Evolutionary conservation across 2,888 invertebrate species (phyloP).

Genomic region (Pocota personata): DNA sequence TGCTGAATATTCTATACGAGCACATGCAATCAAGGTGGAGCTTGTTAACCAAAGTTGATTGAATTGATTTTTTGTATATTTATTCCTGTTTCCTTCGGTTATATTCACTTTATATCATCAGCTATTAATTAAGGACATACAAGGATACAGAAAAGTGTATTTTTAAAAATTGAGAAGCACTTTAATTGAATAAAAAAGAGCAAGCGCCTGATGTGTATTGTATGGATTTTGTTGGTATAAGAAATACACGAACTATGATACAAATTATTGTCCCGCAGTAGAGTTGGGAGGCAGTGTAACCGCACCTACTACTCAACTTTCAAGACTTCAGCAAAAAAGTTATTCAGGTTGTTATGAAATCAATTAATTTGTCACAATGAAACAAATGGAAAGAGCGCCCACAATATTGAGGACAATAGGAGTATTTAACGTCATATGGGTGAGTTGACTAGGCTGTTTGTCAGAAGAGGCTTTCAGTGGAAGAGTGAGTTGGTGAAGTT

Average conservation of each 20-base stretch:
- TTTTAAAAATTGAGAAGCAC: slow-evolving; percentile 12
- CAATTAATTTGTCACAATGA: slow-evolving; percentile 34
- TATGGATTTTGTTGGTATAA: too few relatives aligned
- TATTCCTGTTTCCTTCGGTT: background rate
- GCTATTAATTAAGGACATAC: slow-evolving; percentile 45
- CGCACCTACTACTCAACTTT: too few relatives aligned
- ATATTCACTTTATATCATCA: slow-evolving; percentile 8
- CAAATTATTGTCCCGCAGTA: slow-evolving; percentile 66
- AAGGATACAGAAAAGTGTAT: background rate
- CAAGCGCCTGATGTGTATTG: background rate
- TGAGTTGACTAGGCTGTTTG: too few relatives aligned
- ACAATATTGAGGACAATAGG: background rate
- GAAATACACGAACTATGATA: too few relatives aligned
- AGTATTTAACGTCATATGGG: background rate
- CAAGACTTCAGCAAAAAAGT: too few relatives aligned
- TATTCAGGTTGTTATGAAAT: slow-evolving; percentile 31
- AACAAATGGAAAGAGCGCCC: background rate
- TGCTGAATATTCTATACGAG: background rate
- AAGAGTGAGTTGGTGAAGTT: background rate
- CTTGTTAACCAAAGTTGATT: slow-evolving; percentile 53
- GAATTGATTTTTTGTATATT: slow-evolving; percentile 35
- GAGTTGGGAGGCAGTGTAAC: too few relatives aligned
- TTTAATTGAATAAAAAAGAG: slow-evolving; percentile 23
- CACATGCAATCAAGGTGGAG: slow-evolving; percentile 39
- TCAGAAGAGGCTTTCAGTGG: background rate